Evolutionary conservation across 2,888 invertebrate species (phyloP).

Genomic region (Portevinia maculata): DNA sequence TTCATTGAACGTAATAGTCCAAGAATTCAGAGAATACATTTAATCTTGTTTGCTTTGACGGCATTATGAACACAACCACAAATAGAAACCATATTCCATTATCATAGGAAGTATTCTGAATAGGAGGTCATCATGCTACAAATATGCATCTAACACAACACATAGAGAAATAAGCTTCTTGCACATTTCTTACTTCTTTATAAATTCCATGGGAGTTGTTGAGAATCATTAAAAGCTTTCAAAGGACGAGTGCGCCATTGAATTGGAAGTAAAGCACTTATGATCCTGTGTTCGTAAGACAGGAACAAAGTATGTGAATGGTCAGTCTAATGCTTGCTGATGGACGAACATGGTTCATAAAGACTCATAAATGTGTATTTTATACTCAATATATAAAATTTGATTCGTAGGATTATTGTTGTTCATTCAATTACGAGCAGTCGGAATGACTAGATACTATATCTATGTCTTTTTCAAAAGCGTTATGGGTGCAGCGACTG

Average conservation of each 20-base stretch:
- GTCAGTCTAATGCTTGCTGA: neutral
- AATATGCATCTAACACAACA: neutral
- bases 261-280: slow-evolving; percentile 18
- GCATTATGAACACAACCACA: slow-evolving; percentile 35
- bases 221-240: slow-evolving; percentile 37
- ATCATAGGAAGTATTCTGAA: slow-evolving; percentile 6
- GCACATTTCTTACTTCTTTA: slow-evolving; percentile 40
- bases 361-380: slow-evolving; percentile 30
- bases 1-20: slow-evolving; percentile 43
- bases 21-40: slow-evolving; percentile 36
- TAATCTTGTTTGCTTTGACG: slow-evolving; percentile 58
- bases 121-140: slow-evolving; percentile 14
- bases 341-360: slow-evolving; percentile 14
- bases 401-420: slow-evolving; percentile 19
- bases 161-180: slow-evolving; percentile 13
- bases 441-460: neutral
- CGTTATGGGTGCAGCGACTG: no score
- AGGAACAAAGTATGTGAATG: neutral
- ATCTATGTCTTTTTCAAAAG: no score
- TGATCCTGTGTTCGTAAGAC: slow-evolving; percentile 16
- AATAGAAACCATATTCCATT: slow-evolving; percentile 16
- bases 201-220: slow-evolving; percentile 22
- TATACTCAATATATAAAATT: slow-evolving; percentile 19
- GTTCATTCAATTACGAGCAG: slow-evolving; percentile 26
- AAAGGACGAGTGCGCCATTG: slow-evolving; percentile 19